These are phyloP conservation scores for Drosophila maculinotata DNA, from an alignment of 2,888 invertebrate species.

Conservation along the genomic window DNA sequence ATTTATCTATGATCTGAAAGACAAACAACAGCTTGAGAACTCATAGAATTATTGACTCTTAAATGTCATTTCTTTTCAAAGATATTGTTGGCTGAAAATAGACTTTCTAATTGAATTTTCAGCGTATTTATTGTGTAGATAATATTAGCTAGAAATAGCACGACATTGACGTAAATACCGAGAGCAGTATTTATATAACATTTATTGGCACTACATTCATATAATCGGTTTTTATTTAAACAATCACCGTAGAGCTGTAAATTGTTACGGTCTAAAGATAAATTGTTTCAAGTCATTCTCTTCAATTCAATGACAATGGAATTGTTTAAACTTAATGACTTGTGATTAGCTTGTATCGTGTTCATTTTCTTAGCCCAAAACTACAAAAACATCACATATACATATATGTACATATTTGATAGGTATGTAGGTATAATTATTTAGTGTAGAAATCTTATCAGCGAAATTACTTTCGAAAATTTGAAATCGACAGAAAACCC, in stretches of 20 bases:
- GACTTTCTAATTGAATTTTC: slow-evolving; percentile 31
- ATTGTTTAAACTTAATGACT: slow-evolving; percentile 41
- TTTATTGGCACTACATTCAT: slow-evolving; percentile 51
- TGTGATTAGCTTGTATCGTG: slow-evolving; percentile 53
- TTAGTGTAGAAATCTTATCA: slow-evolving; percentile 62
- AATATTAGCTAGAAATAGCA: slow-evolving; percentile 24
- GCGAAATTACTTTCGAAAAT: slow-evolving; percentile 53
- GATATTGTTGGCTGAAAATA: slow-evolving; percentile 12
- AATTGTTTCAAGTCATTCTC: slow-evolving; percentile 61
- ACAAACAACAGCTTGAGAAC: too few relatives aligned
- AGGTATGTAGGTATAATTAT: slow-evolving; percentile 23
- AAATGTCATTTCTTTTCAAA: background rate
- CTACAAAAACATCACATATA: background rate
- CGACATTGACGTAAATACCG: slow-evolving; percentile 42
- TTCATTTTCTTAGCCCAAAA: slow-evolving; percentile 13
- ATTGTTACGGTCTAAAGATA: slow-evolving; percentile 64
- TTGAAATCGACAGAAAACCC: slow-evolving; percentile 64
- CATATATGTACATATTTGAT: slow-evolving; percentile 3
- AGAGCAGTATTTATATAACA: slow-evolving; percentile 41
- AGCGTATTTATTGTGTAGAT: slow-evolving; percentile 34
- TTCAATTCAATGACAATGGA: slow-evolving; percentile 54
- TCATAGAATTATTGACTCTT: background rate
- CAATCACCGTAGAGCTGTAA: slow-evolving; percentile 69
- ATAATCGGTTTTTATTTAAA: slow-evolving; percentile 74
- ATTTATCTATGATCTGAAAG: too few relatives aligned